Evolutionary conservation across 1,140 invertebrate genomes (phyloP), one percentile per base, ranked within the genome.

Genomic region (Plodia interpunctella): DNA sequence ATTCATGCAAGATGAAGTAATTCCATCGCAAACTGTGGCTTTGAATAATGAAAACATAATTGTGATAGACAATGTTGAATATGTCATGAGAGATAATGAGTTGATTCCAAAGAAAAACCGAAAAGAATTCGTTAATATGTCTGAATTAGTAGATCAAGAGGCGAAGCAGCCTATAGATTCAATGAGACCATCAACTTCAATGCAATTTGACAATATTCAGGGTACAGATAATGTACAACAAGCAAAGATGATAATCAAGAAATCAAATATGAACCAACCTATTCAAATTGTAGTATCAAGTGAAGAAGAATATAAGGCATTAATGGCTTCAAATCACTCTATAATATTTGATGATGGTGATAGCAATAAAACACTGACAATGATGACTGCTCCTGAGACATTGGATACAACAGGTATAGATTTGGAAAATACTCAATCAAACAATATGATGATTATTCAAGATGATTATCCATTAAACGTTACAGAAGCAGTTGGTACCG

Each of bases 31-130:
- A 87, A 65, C 81, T 59, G 15, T n/a, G 1, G 58, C 72, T 55
- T 81, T 78, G 60, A 81, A 80, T 62, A 53, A 68, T 30, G 59
- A 93, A 66, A 89, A 90, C 25, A 90, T 92, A 56, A 90, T 92
- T 10, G 68, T 92, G 19, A 89, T 92, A 60, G 90, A 92, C 65
- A 90, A 92, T 44, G 88, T 89, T 73, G 91, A 92, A 74, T 91
- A 88, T 60, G 80, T 91, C 57, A 59, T 91, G 38, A 83, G 83
- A 69, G 72, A 85, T 63, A 77, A 83, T 62, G 74, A 83, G 61
- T 68, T 86, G 17, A 74, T 84, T 59, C 77, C 76, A 25, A 86
- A 66, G 60, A 76, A 72, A 60, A 62, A 63, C 20, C 75, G 70
- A 11, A 70, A 68, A 57, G 75, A 76, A 55, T 84, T 71, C 60